Percentiles rank a stretch among this genome's conserved stretches.
These are phyloP conservation scores for Thereva unica DNA, from an alignment of 2,888 invertebrate species.

Conservation along the genomic window DNA sequence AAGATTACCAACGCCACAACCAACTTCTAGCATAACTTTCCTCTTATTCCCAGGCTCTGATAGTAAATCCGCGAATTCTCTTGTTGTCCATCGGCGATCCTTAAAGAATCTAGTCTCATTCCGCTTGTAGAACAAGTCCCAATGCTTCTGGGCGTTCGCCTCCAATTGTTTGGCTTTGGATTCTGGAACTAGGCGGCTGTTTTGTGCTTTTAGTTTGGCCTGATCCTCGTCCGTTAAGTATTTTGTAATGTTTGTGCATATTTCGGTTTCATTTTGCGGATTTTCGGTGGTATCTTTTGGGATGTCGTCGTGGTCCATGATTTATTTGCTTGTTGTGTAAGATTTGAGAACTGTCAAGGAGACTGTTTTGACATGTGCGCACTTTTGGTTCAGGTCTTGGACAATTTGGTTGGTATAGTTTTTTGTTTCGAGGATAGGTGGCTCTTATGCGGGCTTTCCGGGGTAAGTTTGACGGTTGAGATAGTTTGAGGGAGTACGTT, in stretches of 20 bases:
- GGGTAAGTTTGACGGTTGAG: too few species aligned
- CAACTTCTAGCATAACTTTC: slow-evolving; percentile 74
- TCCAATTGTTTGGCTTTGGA: slow-evolving; percentile 80
- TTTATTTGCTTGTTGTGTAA: too few species aligned
- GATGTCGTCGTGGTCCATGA: too few species aligned
- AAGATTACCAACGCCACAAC: slow-evolving; percentile 97
- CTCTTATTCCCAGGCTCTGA: slow-evolving; percentile 54
- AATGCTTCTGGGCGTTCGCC: slow-evolving; percentile 81
- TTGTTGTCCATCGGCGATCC: slow-evolving; percentile 94
- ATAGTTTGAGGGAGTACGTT: too few species aligned
- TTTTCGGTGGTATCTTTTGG: too few species aligned
- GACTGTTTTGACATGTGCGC: too few species aligned
- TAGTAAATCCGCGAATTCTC: slow-evolving; percentile 87
- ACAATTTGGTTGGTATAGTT: too few species aligned
- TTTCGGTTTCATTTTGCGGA: slow-evolving; percentile 38
- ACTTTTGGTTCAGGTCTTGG: too few species aligned
- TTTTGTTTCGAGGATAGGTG: too few species aligned
- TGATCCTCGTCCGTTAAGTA: slow-evolving; percentile 63
- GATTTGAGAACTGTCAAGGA: too few species aligned
- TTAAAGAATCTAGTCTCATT: slow-evolving; percentile 93
- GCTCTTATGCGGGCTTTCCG: too few species aligned
- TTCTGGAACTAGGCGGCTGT: slow-evolving; percentile 69
- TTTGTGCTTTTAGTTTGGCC: slow-evolving; percentile 68
- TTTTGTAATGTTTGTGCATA: slow-evolving; percentile 47
- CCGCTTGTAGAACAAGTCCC: slow-evolving; percentile 96